Evolutionary conservation across 2,888 invertebrate species (phyloP).

Genomic region (Julus scandinavius): DNA sequence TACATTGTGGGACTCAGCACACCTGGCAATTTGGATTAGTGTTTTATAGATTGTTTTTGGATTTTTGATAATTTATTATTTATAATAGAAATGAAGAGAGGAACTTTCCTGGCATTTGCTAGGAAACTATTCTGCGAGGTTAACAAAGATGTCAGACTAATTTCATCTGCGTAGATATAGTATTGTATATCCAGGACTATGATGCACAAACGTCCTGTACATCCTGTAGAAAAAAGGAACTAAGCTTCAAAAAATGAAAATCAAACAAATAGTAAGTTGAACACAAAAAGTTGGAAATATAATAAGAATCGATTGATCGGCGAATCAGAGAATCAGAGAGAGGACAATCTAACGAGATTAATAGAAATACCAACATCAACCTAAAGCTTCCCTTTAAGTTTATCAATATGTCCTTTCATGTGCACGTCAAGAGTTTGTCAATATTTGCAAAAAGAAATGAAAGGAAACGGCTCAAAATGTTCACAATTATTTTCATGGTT

Average conservation of each 20-base stretch:
- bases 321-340: neutral
- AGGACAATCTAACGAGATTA: neutral
- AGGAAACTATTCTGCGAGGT: too few species aligned
- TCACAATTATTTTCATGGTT: neutral
- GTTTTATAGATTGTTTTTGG: too few species aligned
- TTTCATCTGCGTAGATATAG: neutral
- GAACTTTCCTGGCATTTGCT: too few species aligned
- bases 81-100: too few species aligned
- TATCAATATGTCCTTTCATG: conserved; percentile 21
- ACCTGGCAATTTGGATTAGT: too few species aligned
- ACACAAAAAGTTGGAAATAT: neutral
- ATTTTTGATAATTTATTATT: too few species aligned
- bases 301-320: neutral
- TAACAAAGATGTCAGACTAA: too few species aligned
- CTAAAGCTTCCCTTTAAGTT: neutral
- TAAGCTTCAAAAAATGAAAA: neutral
- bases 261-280: neutral
- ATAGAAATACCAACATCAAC: conserved; percentile 11
- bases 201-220: neutral
- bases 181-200: neutral
- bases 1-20: too few species aligned
- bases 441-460: conserved; percentile 5
- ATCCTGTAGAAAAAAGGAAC: neutral
- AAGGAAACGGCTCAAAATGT: neutral
- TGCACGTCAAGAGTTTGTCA: neutral